Conservation (phyloP, 2,113 vertebrate genomes). For the Elachura formosa region DNA sequence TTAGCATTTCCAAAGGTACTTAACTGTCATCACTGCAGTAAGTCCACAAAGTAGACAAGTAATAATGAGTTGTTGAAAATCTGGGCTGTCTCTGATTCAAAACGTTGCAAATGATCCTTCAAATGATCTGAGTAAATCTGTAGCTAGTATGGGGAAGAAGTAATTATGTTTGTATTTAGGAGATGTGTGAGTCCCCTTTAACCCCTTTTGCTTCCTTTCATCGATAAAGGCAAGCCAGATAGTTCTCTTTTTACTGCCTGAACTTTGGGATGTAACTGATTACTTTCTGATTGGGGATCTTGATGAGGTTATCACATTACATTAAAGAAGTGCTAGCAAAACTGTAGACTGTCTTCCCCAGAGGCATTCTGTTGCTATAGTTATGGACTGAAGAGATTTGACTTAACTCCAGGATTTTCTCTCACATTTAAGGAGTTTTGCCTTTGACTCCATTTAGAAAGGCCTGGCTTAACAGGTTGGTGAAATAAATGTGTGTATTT, state of each 20-base stretch:
- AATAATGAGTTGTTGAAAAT: constrained; percentile 19
- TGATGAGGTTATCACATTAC: background rate
- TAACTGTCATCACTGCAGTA: constrained; percentile 50
- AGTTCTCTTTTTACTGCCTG: background rate
- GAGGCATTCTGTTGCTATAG: background rate
- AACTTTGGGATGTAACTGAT: background rate
- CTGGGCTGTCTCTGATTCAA: constrained; percentile 13
- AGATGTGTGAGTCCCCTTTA: background rate
- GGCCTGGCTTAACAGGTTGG: background rate
- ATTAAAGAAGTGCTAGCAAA: background rate
- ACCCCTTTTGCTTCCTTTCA: background rate
- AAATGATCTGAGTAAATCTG: background rate
- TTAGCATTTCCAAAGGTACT: constrained; percentile 63
- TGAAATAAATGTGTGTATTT: background rate
- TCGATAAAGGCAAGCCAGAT: background rate
- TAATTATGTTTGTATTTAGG: background rate
- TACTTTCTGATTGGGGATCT: background rate
- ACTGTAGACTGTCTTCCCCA: background rate
- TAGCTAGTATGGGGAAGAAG: background rate
- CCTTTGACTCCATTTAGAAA: background rate
- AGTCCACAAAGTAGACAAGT: constrained; percentile 1
- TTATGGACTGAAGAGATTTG: background rate
- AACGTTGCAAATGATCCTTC: background rate
- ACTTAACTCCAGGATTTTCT: background rate
- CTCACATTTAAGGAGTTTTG: background rate